Base-by-base conservation (phyloP, 2,888 invertebrate species). In the Drosophila eohydei region DNA sequence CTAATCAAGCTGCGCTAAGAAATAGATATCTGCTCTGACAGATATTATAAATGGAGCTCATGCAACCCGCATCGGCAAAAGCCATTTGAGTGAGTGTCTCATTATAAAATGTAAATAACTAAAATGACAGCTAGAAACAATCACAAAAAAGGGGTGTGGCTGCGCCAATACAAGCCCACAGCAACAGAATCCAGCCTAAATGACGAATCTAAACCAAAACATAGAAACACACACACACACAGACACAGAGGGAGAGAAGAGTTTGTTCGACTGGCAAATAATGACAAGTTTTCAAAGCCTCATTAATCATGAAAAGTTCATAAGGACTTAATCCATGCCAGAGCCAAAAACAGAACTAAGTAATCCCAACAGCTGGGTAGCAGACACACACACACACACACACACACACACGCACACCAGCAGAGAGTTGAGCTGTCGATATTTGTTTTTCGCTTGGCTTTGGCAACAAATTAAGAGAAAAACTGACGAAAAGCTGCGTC, bases 301-400 rank as follows among this genome's bases (percentile, higher is more conserved):
- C 84, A 84, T 84, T 85, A 85, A 85, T 84, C 84, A 89, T 89
- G 73, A 66, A 78, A 89, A 88, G 80, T 83, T 88, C 67, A 62
- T 61, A 73, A 79, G 77, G 74, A 81, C 84, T 74, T 87, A 87
- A 88, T 88, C 84, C 84, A 64, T 72, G 74, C 41, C 81, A 65
- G 77, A 59, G 51, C 46, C 60, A 57, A 34, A 52, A 34, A 52
- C 58, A 78, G 43, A 67, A 67, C 74, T 68, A 73, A 73, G 48
- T 66, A 66, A 67, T 46, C 67, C 72, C 50, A 66, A 30, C 68
- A 75, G 56, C 40, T 41, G 52, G 28, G 59, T 28, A 28, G 14
- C 36, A 12, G 30, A 11, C 32, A 30, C n/a, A 50, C 50, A 52
- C 36, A 52, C 12, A 36, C 21, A 34, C 16, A 51, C 16, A 12